Evolutionary conservation across 2,797 vertebrate genomes (phyloP), one percentile per base, ranked within the genome.

Genomic region (Sphenodon punctatus): DNA sequence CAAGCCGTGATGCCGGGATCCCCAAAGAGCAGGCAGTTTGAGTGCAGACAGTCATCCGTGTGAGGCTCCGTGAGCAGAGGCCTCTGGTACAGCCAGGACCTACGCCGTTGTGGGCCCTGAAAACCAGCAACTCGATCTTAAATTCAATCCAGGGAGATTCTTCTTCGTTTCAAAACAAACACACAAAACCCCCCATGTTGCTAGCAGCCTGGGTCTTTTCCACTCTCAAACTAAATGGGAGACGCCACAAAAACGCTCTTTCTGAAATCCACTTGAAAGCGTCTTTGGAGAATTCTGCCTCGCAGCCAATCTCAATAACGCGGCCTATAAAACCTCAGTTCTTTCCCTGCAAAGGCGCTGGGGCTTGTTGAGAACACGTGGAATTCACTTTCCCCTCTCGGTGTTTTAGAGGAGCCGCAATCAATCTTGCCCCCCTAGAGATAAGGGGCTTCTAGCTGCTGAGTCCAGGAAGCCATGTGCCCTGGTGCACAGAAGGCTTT

Each of bases 201-300:
- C 76, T 49, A 0, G 8, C 73, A 72, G 46, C 84, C 32, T 67
- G 56, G 38, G 82, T 77, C 2, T 75, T 17, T 68, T 66, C 20
- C 76, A 19, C 78, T 75, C 27, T n/a, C n/a, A n/a, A n/a, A 17
- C 74, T 75, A 77, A 75, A 41, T 11, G 67, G 55, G 38, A 67
- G 39, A 53, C 73, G 14, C 66, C 69, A 79, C 65, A 69, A 69
- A 88, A 75, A 27, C 76, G 32, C 79, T 61, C 36, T 88, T 82
- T 89, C 75, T 32, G 70, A 69, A 89, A 94, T 91, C 85, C 69
- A 64, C 65, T n/a, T 73, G 68, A 30, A 80, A 89, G 64, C 49
- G 78, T 48, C 67, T 82, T 73, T 63, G 68, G 85, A 91, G 71
- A 89, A 90, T 66, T 70, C 59, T 59, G 64, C 39, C 68, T 72